Evolutionary conservation across 1,140 invertebrate genomes (phyloP), one percentile per base, ranked within the genome.

Genomic region (Microvelia longipes): DNA sequence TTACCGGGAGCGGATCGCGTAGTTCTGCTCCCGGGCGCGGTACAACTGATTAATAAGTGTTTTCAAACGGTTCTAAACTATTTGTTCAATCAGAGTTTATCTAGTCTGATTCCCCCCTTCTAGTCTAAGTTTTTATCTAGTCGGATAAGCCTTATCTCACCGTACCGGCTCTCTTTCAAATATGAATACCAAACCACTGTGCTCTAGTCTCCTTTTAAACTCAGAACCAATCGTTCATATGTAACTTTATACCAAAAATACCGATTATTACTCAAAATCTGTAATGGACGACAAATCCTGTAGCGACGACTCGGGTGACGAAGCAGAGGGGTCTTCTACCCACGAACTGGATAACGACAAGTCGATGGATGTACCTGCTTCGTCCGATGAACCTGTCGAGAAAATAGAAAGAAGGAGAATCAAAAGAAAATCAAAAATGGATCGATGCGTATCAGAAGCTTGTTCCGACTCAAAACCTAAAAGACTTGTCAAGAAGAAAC

Each of bases 1-100:
- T 73, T 73, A 70, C 60, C 70, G 71, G 69, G 71, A 70, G 71
- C 69, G 69, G 68, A 72, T 62, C 68, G 26, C 60, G 30, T 68
- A 30, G 15, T n/a, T 26, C 69, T 35, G 65, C 50, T 67, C 27
- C 73, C 68, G 35, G 68, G 50, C 71, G 66, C 61, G 28, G 28
- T 15, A 24, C 35, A 2, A n/a, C 28, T 24, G n/a, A 30, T n/a
- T 29, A 28, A 19, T 11, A 27, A 15, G n/a, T 1, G 25, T 2
- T 29, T n/a, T 27, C 2, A n/a, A 28, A 25, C 19, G 67, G 70
- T 27, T 29, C 26, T n/a, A n/a, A n/a, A n/a, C n/a, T n/a, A n/a
- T n/a, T n/a, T n/a, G n/a, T n/a, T n/a, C n/a, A n/a, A n/a, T n/a
- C n/a, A n/a, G n/a, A n/a, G n/a, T n/a, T n/a, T n/a, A n/a, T n/a